These are phyloP conservation scores for Nasonia longicornis DNA, from an alignment of 1,140 invertebrate genomes.

Conservation along the genomic window DNA sequence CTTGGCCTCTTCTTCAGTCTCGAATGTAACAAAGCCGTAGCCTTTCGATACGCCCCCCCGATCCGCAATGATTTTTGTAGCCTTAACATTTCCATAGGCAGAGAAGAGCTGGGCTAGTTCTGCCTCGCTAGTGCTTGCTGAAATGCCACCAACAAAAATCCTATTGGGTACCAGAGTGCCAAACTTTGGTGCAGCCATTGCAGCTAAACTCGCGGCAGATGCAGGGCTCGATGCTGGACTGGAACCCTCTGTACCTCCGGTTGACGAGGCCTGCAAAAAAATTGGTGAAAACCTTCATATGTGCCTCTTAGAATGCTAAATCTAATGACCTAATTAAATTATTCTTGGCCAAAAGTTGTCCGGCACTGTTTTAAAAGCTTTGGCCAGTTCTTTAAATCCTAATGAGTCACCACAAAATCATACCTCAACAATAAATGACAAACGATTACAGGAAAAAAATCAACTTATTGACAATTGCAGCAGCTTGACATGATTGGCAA, in stretches of 20 bases:
- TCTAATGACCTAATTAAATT: not conserved
- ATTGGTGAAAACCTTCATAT: not conserved
- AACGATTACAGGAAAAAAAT: not conserved
- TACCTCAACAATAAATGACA: slow-evolving; percentile 6
- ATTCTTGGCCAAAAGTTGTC: not conserved
- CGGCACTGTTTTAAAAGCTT: too few species aligned
- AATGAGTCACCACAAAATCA: not conserved
- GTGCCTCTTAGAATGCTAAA: not conserved
- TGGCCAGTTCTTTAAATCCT: too few species aligned
- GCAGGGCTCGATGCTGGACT: slow-evolving; percentile 68
- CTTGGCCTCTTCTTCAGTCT: slow-evolving; percentile 90
- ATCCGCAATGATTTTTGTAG: slow-evolving; percentile 94
- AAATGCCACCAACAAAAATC: slow-evolving; percentile 95
- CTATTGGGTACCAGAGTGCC: slow-evolving; percentile 90
- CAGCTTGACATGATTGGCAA: not conserved
- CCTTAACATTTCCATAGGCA: slow-evolving; percentile 90
- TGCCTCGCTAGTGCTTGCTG: slow-evolving; percentile 85
- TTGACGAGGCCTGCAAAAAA: slow-evolving; percentile 64
- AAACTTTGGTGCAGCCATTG: slow-evolving; percentile 77
- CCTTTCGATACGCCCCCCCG: slow-evolving; percentile 94
- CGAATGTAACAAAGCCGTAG: slow-evolving; percentile 96
- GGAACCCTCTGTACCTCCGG: slow-evolving; percentile 67
- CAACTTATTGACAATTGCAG: slow-evolving; percentile 17
- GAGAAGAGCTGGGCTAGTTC: slow-evolving; percentile 87
- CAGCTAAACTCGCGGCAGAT: slow-evolving; percentile 64